Evolutionary conservation across 2,888 invertebrate species (phyloP), one percentile per base, ranked within the genome.

Genomic region (Eucera pruinosa): DNA sequence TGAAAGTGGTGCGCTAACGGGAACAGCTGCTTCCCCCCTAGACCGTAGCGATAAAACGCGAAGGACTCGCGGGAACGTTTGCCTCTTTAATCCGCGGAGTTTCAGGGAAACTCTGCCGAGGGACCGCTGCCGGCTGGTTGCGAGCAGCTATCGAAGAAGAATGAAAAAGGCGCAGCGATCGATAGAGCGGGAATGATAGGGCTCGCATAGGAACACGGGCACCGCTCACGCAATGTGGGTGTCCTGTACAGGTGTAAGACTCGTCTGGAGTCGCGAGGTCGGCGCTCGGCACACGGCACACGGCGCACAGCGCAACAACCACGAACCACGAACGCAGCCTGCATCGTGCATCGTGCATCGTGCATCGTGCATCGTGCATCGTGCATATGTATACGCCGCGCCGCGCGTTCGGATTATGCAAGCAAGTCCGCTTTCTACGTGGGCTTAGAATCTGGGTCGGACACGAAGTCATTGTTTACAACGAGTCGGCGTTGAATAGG

Each of bases 401-500:
- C n/a, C n/a, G n/a, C 47, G 80, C 73, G 81, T 81, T 79, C 78
- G 79, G 84, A 88, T 91, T 91, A 90, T 89, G 90, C 91, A 91
- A 91, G 90, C 85, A 80, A 88, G 88, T 88, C 89, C 89, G 88
- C 90, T 91, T 91, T 90, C 90, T 90, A 90, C 89, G 88, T 89
- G 84, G 88, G 87, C 85, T 90, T 88, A 89, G 90, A 91, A 91
- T 91, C 90, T 91, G 87, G 91, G 90, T 91, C 91, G 90, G 86
- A 81, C 87, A 87, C 82, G 84, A 83, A 86, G 80, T 89, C 89
- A 90, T 90, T 90, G 90, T 91, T 90, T 90, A 90, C 90, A 84
- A 86, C 86, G 79, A 81, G 78, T 76, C 80, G 69, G 74, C 82
- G 82, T 74, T 74, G 78, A 74, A 84, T 72, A 80, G 80, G 68